A percentile compares a stretch with the other conserved stretches of the same genome.
Conservation (phyloP, 2,888 invertebrate genomes). For the Myathropa florea region DNA sequence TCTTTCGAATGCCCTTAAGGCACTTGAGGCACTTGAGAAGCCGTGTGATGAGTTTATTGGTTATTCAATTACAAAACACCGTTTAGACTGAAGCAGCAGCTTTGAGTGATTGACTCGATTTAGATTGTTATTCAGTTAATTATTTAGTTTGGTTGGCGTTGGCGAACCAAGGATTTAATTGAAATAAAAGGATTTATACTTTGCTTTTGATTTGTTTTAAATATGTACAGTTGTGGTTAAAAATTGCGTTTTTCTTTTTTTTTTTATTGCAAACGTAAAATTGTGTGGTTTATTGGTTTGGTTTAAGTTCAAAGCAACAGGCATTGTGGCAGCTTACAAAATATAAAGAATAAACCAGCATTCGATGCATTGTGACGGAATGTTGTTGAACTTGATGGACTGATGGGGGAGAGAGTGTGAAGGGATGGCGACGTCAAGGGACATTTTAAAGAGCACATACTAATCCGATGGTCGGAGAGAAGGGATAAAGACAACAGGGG, state of each 20-base stretch:
- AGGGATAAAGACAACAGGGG: no score
- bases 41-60: constrained; percentile 43
- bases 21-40: constrained; percentile 9
- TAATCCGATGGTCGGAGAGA: no score
- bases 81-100: constrained; percentile 55
- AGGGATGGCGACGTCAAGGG: no score
- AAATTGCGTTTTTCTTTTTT: neutral
- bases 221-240: neutral
- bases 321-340: constrained; percentile 6
- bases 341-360: neutral
- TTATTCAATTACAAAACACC: constrained; percentile 62
- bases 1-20: neutral
- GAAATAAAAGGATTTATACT: neutral
- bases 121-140: neutral
- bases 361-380: neutral
- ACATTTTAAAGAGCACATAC: neutral
- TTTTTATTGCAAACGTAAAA: neutral
- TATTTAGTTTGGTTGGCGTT: neutral
- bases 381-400: constrained; percentile 2
- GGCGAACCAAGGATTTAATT: neutral
- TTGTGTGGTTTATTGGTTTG: neutral
- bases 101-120: constrained; percentile 6
- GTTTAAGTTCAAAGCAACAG: neutral
- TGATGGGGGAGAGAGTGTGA: neutral
- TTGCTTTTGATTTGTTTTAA: neutral